These are phyloP conservation scores for Sebastes matsubarae DNA, from an alignment of 2,797 vertebrate species.

Conservation along the genomic window DNA sequence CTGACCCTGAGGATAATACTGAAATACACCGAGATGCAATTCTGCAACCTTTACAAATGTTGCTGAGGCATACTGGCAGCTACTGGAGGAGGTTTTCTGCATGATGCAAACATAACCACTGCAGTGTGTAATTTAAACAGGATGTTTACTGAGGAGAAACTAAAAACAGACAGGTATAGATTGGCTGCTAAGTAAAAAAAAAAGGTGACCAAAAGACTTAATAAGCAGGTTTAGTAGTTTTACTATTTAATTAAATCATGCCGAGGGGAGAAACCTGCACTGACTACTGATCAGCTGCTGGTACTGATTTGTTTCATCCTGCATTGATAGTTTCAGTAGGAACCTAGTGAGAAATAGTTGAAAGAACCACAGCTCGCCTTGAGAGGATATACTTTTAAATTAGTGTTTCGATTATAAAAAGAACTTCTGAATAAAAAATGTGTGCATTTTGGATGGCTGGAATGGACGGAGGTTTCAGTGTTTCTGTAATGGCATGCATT, in stretches of 20 bases:
- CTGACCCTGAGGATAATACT: neutral
- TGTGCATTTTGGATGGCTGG: slow-evolving; percentile 1
- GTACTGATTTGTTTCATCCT: neutral
- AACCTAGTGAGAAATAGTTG: neutral
- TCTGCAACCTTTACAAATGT: neutral
- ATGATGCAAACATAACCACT: slow-evolving; percentile 25
- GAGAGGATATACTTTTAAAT: neutral
- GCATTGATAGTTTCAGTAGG: neutral
- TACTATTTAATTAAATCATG: slow-evolving; percentile 39
- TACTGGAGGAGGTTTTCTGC: neutral
- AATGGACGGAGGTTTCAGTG: neutral
- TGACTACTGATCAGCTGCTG: slow-evolving; percentile 52
- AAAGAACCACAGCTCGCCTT: neutral
- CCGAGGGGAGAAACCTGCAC: slow-evolving; percentile 15
- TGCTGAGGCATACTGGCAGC: neutral
- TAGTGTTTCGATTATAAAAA: neutral
- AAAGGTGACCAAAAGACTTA: slow-evolving; percentile 4
- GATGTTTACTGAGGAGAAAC: slow-evolving; percentile 7
- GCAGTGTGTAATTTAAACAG: slow-evolving; percentile 42
- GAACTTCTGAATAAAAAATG: slow-evolving; percentile 1
- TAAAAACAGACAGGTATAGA: neutral
- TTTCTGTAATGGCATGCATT: neutral
- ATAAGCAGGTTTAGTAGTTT: slow-evolving; percentile 16
- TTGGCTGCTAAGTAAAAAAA: neutral
- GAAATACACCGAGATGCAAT: neutral